Base-by-base conservation (phyloP, 2,888 invertebrate species). In the Petrolisthes cinctipes region DNA sequence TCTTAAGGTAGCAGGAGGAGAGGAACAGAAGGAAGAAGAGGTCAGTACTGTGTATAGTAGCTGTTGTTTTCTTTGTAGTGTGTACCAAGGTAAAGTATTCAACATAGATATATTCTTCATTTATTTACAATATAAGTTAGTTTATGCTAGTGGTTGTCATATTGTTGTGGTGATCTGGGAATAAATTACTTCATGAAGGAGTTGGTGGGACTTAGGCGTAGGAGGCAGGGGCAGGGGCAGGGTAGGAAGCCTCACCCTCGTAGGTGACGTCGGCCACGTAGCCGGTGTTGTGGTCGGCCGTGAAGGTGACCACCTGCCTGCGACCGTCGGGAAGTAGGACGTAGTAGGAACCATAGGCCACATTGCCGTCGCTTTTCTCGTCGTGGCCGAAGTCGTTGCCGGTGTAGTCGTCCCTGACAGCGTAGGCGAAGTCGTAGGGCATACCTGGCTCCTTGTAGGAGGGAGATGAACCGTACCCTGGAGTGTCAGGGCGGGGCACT, bases 221-320 rank as follows among this genome's bases (percentile, higher is more conserved):
- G 51, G 87, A 71, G 37, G 86, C 56, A 4, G 83, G 56, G 17
- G 79, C 80, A 9, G 78, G 68, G n/a, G 89, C 82, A 17, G 90
- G 91, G 86, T 90, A 91, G 78, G 87, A 82, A 20, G 91, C 89
- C 66, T 91, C 91, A 20, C 91, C 91, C 82, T 91, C 88, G 82
- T 88, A 90, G 73, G 87, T 61, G 17, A 90, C 90, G 6, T 90
- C 82, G 56, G 88, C 90, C 75, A 83, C 68, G 88, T 86, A 90
- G 17, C 90, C 90, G 68, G 51, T 83, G 78, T 88, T 51, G 83
- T 88, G 85, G 86, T 90, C 90, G 23, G 90, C 90, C 9, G 85
- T 82, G 86, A 85, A 88, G 83, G 90, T 88, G 66, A 88, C 88
- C 56, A 81, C 57, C 81, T 90, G 90, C n/a, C n/a, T 71, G 80